Percentiles rank a stretch among this genome's conserved stretches.
phyloP scores from a whole-genome alignment of 2,113 vertebrate species.

The Platichthys stellatus region DNA sequence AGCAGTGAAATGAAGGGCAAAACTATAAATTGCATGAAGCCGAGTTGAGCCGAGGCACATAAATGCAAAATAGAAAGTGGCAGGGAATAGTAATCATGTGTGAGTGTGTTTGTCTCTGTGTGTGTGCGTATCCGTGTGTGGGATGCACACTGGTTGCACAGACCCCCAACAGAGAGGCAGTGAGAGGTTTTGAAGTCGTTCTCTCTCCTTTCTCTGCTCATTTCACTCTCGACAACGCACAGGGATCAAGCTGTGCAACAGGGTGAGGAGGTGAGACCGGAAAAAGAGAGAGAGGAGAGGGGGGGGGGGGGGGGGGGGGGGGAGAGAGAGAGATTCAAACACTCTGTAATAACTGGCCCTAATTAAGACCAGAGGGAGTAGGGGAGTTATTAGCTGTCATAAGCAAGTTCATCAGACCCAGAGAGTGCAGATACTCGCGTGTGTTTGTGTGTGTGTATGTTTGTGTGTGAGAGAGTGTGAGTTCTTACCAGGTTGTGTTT shows the following conservation, averaged over 20 bases:
- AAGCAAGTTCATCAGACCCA: constrained; percentile 75
- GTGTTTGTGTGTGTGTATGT: constrained; percentile 29
- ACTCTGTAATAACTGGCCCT: constrained; percentile 71
- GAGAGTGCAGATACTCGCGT: constrained; percentile 42
- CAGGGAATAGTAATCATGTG: constrained; percentile 42
- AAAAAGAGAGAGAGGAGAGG: constrained; percentile 6
- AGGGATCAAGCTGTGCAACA: constrained; percentile 65
- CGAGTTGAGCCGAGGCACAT: constrained; percentile 4
- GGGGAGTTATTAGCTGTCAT: constrained; percentile 81
- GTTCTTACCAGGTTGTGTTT: too few species aligned
- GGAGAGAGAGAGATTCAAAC: constrained; percentile 63
- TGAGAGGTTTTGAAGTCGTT: constrained; percentile 43
- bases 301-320: constrained; percentile 15
- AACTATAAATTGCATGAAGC: constrained; percentile 18
- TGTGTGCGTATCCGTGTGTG: constrained; percentile 13
- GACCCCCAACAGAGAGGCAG: constrained; percentile 49
- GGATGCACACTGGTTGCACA: constrained; percentile 35
- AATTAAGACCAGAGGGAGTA: constrained; percentile 78
- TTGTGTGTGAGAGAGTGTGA: constrained; percentile 3
- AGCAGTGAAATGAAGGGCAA: not conserved
- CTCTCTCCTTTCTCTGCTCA: constrained; percentile 34
- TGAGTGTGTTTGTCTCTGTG: constrained; percentile 14
- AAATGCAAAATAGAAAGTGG: constrained; percentile 28
- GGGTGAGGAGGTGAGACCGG: constrained; percentile 38
- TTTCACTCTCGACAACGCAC: constrained; percentile 44